Base-by-base conservation (phyloP, 2,113 vertebrate species). In the Cromileptes altivelis region DNA sequence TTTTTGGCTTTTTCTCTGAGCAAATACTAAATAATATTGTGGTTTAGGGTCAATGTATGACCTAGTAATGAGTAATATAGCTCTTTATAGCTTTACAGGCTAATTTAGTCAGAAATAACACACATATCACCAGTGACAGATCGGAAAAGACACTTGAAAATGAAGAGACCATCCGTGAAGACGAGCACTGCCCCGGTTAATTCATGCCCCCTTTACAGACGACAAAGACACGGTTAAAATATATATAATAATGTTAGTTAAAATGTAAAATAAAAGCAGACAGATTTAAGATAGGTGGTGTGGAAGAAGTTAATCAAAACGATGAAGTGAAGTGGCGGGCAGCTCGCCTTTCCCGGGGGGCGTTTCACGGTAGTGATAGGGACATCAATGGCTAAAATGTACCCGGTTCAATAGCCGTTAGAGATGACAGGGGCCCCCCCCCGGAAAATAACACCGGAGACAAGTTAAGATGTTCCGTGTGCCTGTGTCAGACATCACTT, bases 281-380 rank as follows among this genome's bases (percentile, higher is more conserved):
- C 13, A 18, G 2, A 55, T 49, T 5, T 1, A 19, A 69, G 57
- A 52, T 12, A 12, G 10, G 0, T 10, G 56, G 27, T 12, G 14
- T 17, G 23, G 4, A 6, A 49, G 57, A 57, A 80, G 69, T 90
- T 68, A 61, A 76, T 70, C 13, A 79, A 69, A 74, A 30, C 10
- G 76, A 65, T 74, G 33, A 30, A 50, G 37, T 33, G 30, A 18
- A 82, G 79, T 4, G 62, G 77, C 12, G 81, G 63, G 67, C 53
- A 40, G 72, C 70, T 76, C 55, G 60, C 21, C 60, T 85, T 77
- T 77, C 80, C 73, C 63, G 55, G 78, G 80, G 88, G 85, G 88
- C 60, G 84, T 82, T 89, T 88, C 80, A 80, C 19, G 74, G 74
- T 75, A n/a, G 70, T 76, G 81, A 70, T 50, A 30, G 60, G 84